Conservation (phyloP, 2,113 vertebrate species). For the Tretioscincus oriximinensis region DNA sequence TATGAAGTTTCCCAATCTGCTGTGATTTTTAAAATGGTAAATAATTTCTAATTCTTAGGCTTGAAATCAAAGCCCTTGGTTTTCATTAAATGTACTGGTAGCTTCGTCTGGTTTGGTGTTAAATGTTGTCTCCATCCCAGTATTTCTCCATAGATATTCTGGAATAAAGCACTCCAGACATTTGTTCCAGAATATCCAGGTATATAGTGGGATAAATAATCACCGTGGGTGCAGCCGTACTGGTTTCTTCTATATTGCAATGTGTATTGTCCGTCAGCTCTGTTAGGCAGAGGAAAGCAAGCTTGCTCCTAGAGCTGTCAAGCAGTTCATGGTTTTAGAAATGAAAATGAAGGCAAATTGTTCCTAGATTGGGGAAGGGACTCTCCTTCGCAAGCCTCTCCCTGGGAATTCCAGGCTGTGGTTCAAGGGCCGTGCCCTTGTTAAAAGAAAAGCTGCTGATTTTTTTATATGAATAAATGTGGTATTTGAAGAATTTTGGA, state of each 20-base stretch:
- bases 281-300: neutral
- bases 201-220: no score
- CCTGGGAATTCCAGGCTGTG: neutral
- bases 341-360: neutral
- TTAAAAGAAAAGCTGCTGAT: fast-evolving
- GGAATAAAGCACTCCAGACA: no score
- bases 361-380: neutral
- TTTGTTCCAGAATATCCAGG: no score
- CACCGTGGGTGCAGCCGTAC: no score
- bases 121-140: fast-evolving
- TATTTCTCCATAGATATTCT: constrained; percentile 2
- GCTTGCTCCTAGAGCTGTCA: neutral
- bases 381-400: neutral
- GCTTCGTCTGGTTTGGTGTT: fast-evolving
- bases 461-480: neutral
- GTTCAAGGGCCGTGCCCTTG: neutral
- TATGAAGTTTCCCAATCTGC: neutral
- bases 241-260: neutral
- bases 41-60: fast-evolving
- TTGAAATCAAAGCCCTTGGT: no score
- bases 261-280: neutral
- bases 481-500: neutral
- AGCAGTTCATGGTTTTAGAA: neutral
- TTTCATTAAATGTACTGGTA: no score
- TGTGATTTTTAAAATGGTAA: neutral